Base-by-base conservation (phyloP, 92 coral and sea anemone species). In the Isaurus tuberculatus region DNA sequence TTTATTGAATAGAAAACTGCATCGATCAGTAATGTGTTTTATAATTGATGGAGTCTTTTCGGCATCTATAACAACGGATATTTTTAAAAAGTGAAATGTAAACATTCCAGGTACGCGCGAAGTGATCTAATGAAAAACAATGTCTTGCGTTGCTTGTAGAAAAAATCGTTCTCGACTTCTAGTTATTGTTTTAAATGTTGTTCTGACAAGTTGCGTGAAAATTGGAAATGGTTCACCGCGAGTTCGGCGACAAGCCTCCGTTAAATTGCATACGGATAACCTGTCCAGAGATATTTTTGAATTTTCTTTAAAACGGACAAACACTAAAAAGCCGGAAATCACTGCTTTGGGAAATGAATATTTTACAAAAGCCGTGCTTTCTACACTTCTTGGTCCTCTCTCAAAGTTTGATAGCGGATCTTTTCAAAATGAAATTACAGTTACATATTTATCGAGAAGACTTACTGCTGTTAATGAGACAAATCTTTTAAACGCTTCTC, bases 1-100 rank as follows among this genome's bases (percentile, higher is more conserved):
- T 72, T 44, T 23, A 72, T 26, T 44, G 26, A 72, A 72, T 25
- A 72, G 78, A 23, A 44, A 40, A 13, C 33, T 15, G 78, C 44
- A 72, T 46, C 32, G 16, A 72, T 46, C 32, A 20, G 60, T 72
- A 72, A 43, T 43, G 61, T 43, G 61, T 14, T 5, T 26, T 8
- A 20, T 42, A 72, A 11, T 72, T 55, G 44, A 72, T 34, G 46
- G 34, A 19, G 4, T 32, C 26, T 68, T 15, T 32, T 31, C 75
- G 0, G 7, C 40, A 70, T 72, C 36, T 72, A 72, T 72, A 40
- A 72, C 3, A 71, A 23, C 37, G 2, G 53, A 42, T 27, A 26
- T 31, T 9, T 23, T 42, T 23, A 71, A 8, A 22, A 28, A 29
- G 8, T 44, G 11, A 72, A 22, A 5, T 42, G 36, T 7, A 14